A percentile compares a stretch with the other conserved stretches of the same genome.
phyloP scores from a whole-genome alignment of 1,140 invertebrate species.

The Aplysia californica region DNA sequence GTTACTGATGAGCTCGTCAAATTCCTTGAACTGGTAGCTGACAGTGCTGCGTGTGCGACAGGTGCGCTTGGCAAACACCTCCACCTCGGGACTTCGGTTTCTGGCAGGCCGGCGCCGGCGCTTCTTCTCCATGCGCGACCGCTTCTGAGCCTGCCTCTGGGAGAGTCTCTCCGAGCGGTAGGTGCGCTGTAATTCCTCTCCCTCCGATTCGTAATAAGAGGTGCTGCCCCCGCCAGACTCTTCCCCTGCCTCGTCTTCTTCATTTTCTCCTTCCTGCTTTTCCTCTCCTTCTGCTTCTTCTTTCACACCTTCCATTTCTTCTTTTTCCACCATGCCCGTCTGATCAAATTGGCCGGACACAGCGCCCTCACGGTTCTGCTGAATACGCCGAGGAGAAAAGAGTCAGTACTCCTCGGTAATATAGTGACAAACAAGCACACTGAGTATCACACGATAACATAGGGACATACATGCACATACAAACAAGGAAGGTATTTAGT shows the following conservation, averaged over 20 bases:
- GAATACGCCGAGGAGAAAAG: no score
- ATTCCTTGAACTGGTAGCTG: slow-evolving; percentile 90
- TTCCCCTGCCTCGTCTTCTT: slow-evolving; percentile 26
- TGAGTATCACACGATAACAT: no score
- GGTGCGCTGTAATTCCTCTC: slow-evolving; percentile 7
- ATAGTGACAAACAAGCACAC: no score
- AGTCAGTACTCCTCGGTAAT: no score
- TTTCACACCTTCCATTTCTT: not conserved
- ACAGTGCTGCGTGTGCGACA: slow-evolving; percentile 66
- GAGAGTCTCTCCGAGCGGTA: slow-evolving; percentile 17
- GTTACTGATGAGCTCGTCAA: slow-evolving; percentile 92
- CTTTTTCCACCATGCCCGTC: not conserved
- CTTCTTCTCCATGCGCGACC: slow-evolving; percentile 65
- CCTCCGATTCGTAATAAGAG: slow-evolving; percentile 24
- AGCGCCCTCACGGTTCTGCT: slow-evolving; percentile 9
- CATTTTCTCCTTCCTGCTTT: slow-evolving; percentile 33
- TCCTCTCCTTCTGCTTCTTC: slow-evolving; percentile 26
- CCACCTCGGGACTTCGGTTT: slow-evolving; percentile 27
- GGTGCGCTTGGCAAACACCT: slow-evolving; percentile 49
- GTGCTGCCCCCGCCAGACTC: not conserved
- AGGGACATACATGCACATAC: no score
- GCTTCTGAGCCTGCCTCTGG: slow-evolving; percentile 72
- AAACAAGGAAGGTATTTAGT: no score
- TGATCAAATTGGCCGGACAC: not conserved
- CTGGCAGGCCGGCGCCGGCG: slow-evolving; percentile 28